Percentiles rank a stretch among this genome's conserved stretches.
Evolutionary conservation across 1,140 invertebrate species (phyloP).

Genomic region (Euglossa dilemma): DNA sequence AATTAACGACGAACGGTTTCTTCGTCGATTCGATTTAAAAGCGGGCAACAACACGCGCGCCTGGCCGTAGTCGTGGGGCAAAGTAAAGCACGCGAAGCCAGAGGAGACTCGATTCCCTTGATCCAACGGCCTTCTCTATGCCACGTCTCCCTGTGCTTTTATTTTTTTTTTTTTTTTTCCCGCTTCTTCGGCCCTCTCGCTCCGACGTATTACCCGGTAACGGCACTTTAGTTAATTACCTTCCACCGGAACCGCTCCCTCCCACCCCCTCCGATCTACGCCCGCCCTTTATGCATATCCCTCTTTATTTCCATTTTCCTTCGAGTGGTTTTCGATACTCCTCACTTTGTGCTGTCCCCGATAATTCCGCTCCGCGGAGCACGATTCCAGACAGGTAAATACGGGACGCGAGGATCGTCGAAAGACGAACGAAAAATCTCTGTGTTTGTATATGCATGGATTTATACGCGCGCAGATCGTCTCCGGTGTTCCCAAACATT

Average conservation of each 20-base stretch:
- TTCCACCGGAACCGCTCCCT: neutral
- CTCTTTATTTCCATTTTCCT: neutral
- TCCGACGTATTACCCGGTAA: neutral
- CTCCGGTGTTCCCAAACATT: neutral
- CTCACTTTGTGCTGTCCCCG: neutral
- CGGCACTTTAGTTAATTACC: slow-evolving; percentile 30
- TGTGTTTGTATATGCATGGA: neutral
- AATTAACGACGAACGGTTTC: slow-evolving; percentile 11
- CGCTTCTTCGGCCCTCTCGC: neutral
- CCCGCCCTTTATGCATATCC: neutral
- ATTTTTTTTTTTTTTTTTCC: neutral
- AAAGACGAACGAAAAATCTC: slow-evolving; percentile 6
- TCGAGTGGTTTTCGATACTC: slow-evolving; percentile 26
- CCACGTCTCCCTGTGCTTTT: neutral
- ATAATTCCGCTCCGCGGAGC: slow-evolving; percentile 15
- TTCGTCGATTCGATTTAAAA: slow-evolving; percentile 13
- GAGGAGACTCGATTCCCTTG: slow-evolving; percentile 1
- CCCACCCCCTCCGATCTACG: neutral
- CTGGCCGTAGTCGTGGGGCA: neutral
- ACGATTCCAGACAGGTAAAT: slow-evolving; percentile 1
- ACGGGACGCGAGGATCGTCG: neutral
- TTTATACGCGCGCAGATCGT: neutral
- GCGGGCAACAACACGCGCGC: neutral
- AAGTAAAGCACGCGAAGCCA: slow-evolving; percentile 2
- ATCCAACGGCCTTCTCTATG: neutral